Conservation (phyloP, 2,113 vertebrate genomes). For the Propithecus coquereli region DNA sequence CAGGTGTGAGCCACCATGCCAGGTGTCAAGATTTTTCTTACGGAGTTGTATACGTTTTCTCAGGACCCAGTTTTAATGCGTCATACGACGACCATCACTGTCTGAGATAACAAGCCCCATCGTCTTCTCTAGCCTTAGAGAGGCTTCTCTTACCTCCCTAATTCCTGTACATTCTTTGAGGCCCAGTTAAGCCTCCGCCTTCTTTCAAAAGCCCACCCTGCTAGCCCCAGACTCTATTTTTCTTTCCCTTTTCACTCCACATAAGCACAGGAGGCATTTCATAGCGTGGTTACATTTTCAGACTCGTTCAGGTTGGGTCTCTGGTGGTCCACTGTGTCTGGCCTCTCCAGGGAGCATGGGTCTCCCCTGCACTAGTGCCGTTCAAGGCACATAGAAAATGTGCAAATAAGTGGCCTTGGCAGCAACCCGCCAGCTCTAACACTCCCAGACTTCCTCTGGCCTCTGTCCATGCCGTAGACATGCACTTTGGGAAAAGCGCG, state of each 20-base stretch:
- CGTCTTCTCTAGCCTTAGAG: neutral
- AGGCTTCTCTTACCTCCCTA: neutral
- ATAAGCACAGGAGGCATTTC: neutral
- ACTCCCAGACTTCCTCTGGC: neutral
- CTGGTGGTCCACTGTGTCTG: neutral
- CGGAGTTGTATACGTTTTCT: neutral
- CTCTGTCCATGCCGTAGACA: neutral
- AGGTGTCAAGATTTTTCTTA: neutral
- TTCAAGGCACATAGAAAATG: no score
- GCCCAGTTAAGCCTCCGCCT: neutral
- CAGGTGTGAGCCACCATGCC: neutral
- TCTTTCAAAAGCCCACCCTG: neutral
- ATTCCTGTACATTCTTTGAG: neutral
- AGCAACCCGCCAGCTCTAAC: neutral
- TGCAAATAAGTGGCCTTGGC: neutral
- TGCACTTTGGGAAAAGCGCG: neutral
- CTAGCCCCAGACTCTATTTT: neutral
- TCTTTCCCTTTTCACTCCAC: neutral
- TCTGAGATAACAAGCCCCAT: fast-evolving
- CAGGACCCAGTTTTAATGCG: neutral
- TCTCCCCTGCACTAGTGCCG: neutral
- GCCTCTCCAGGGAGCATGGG: neutral
- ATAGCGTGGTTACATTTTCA: neutral
- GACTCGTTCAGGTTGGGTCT: neutral
- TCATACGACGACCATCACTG: fast-evolving